Base-by-base conservation (phyloP, 2,797 vertebrate species). In the Leptatherina wallacei region DNA sequence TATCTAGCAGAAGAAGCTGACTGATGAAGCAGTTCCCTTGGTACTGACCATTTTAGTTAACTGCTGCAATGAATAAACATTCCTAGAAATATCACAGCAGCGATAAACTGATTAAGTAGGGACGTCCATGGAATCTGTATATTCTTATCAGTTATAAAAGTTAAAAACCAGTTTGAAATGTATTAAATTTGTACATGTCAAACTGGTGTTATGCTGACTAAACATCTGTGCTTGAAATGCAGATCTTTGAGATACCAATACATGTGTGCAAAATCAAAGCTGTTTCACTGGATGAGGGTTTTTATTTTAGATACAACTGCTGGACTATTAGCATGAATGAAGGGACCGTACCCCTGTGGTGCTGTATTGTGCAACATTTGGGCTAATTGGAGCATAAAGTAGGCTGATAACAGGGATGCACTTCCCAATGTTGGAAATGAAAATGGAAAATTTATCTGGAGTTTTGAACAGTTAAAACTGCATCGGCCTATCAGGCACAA, bases 361-460 rank as follows among this genome's bases (percentile, higher is more conserved):
- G 74, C 51, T 38, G 67, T 65, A 63, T 82, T 85, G 74, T 85
- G 51, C 79, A 77, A 70, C 38, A 66, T 83, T 85, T 29, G 57
- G 42, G 65, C 73, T 81, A 86, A 88, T 40, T 91, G 81, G 82
- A 84, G 85, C 79, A 81, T 83, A 67, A 88, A 84, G 69, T 78
- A 59, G 66, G 20, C 54, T 80, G 62, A 86, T 82, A 78, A 85
- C 70, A 65, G 44, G 16, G 65, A 64, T 65, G 67, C 14, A 56
- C 47, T 54, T 72, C 40, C 58, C 73, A 66, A 74, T 55, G 49
- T 79, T 59, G 58, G 32, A 74, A 65, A 63, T 54, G 32, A 61
- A 74, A 81, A 55, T 55, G 11, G 61, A 51, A 84, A 70, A 60
- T 58, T 47, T 55, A 16, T 60, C 30, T 0, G 2, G 49, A 47